Base-by-base conservation (phyloP, 2,888 invertebrate genomes). In the Athrips mouffetella region DNA sequence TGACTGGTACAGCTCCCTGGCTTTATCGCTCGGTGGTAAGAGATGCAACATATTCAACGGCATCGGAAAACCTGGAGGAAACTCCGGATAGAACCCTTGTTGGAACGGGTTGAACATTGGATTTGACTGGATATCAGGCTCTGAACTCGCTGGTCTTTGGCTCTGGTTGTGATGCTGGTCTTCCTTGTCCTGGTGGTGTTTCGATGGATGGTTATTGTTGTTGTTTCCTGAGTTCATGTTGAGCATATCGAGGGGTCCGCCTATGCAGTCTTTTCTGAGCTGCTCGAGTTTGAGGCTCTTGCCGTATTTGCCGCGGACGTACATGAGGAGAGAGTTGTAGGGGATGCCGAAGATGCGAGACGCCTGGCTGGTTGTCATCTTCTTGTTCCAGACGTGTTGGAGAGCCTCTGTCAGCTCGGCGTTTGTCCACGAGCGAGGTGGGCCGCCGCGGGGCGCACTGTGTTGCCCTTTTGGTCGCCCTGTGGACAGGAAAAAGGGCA, bases 381-480 rank as follows among this genome's bases (percentile, higher is more conserved):
- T 96, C 73, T 96, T 96, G 82, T 96, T 96, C 96, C 96, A 96
- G n/a, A 96, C 96, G 80, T 96, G 96, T 70, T 96, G 96, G 46
- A 96, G 90, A 1, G 96, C 96, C 81, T 96, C 95, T 45, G 96
- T 96, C 45, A 96, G 89, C 70, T 96, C 96, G 29, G 95, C 95
- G 83, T 96, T 96, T 54, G 96, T 96, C 96, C 96, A 96, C 1
- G 96, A 96, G 47, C 96, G 90, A 0, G 96, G 96, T 8, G 96
- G 96, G 8, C 96, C 96, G 18, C 96, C 96, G 59, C 96, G 90
- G 18, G 96, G 96, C 30, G 96, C 96, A 65, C 95, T 95, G 84
- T 96, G 96, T 71, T 96, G 96, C 39, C 96, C 96, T 75, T 96
- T 96, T 47, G 96, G 96, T 68, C 96, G 90, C 69, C 94, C 94